These are phyloP conservation scores for Magallana angulata DNA, from an alignment of 1,140 invertebrate species.

Conservation along the genomic window DNA sequence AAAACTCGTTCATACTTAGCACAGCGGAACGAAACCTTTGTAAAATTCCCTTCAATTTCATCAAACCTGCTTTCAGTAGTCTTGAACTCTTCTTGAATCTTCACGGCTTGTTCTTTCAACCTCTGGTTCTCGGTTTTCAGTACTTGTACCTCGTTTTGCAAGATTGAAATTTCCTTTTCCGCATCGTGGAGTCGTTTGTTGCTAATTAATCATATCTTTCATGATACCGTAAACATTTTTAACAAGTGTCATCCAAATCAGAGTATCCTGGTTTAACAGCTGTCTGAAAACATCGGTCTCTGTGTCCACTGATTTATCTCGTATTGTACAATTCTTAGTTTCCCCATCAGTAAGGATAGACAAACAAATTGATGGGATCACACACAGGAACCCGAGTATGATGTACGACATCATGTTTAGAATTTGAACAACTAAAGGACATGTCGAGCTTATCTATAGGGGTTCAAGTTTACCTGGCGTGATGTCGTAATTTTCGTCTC, in stretches of 20 bases:
- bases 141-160: not conserved
- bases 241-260: not conserved
- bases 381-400: not conserved
- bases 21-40: not conserved
- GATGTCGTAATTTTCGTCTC: too few relatives aligned
- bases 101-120: not conserved
- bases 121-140: not conserved
- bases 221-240: not conserved
- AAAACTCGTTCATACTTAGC: not conserved
- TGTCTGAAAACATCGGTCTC: not conserved
- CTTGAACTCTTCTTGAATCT: not conserved
- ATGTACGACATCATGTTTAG: not conserved
- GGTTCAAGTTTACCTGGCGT: too few relatives aligned
- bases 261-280: not conserved
- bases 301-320: not conserved
- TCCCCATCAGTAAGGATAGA: not conserved
- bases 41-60: not conserved
- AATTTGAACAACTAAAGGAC: not conserved
- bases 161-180: not conserved
- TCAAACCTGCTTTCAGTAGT: not conserved
- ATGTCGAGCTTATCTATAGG: not conserved
- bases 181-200: not conserved
- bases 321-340: not conserved
- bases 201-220: not conserved
- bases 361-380: not conserved